phyloP scores from a whole-genome alignment of 2,888 invertebrate species.

The Clivina fossor region DNA sequence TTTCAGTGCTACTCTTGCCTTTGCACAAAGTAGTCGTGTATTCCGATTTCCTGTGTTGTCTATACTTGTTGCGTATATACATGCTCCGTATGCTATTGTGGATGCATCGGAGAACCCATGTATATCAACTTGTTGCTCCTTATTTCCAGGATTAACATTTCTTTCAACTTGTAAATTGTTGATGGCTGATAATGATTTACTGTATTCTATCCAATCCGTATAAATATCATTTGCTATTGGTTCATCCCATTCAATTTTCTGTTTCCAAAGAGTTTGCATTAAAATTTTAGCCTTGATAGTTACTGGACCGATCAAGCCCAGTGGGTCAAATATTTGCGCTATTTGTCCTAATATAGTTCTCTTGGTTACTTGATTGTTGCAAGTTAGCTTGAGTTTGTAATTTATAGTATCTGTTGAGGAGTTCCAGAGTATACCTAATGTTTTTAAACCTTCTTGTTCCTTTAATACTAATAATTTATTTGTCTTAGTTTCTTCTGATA shows the following conservation, averaged over 20 bases:
- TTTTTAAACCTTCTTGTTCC: too few relatives aligned
- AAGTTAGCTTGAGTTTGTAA: too few relatives aligned
- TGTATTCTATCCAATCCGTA: conserved; percentile 19
- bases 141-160: background rate
- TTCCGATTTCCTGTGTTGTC: background rate
- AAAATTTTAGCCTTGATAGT: conserved; percentile 25
- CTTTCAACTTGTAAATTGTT: conserved; percentile 15
- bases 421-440: too few relatives aligned
- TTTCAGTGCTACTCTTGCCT: conserved; percentile 44
- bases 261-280: conserved; percentile 29
- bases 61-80: conserved; percentile 37
- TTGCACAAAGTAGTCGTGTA: conserved; percentile 40
- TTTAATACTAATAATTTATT: too few relatives aligned
- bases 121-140: conserved; percentile 20
- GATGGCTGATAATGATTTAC: conserved; percentile 2
- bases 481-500: too few relatives aligned
- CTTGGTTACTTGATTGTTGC: too few relatives aligned
- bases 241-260: conserved; percentile 34
- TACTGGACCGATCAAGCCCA: conserved; percentile 30
- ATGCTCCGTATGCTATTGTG: conserved; percentile 39
- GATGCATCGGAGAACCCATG: conserved; percentile 41
- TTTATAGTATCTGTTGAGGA: too few relatives aligned
- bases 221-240: conserved; percentile 18
- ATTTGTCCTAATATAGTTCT: conserved; percentile 9
- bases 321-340: conserved; percentile 22